A percentile compares a stretch with the other conserved stretches of the same genome.
phyloP scores from a whole-genome alignment of 2,888 invertebrate species.

The Zaprionus bogoriensis region DNA sequence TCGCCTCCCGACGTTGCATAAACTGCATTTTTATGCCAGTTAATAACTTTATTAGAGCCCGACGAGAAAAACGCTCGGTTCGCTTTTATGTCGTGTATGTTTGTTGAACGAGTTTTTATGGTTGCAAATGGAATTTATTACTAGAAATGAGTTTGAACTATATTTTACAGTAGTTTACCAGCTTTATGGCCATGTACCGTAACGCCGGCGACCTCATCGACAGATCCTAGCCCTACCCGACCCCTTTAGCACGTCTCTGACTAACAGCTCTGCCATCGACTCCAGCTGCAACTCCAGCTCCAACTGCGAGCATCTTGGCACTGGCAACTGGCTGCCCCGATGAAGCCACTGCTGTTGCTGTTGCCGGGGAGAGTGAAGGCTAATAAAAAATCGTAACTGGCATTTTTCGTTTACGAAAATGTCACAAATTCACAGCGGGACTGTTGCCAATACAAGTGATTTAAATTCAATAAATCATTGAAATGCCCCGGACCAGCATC shows the following conservation, averaged over 20 bases:
- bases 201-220: slow-evolving; percentile 41
- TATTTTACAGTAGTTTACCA: slow-evolving; percentile 74
- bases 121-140: slow-evolving; percentile 61
- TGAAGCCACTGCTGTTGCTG: background rate
- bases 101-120: slow-evolving; percentile 65
- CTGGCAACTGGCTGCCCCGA: background rate
- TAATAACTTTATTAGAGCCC: slow-evolving; percentile 72
- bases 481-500: slow-evolving; percentile 52
- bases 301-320: no score
- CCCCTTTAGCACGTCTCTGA: no score
- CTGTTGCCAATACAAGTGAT: slow-evolving; percentile 82
- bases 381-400: slow-evolving; percentile 82
- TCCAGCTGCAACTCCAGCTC: background rate
- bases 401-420: slow-evolving; percentile 83
- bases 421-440: slow-evolving; percentile 82
- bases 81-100: slow-evolving; percentile 47
- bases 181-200: slow-evolving; percentile 71
- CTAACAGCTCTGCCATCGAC: no score
- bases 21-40: slow-evolving; percentile 64
- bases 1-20: slow-evolving; percentile 45
- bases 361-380: slow-evolving; percentile 35
- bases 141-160: slow-evolving; percentile 73
- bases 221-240: slow-evolving; percentile 61
- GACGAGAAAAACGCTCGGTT: background rate
- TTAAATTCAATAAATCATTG: slow-evolving; percentile 82